A percentile compares a stretch with the other conserved stretches of the same genome.
Evolutionary conservation across 2,113 vertebrate genomes (phyloP).

Genomic region (Megaptera novaeangliae): DNA sequence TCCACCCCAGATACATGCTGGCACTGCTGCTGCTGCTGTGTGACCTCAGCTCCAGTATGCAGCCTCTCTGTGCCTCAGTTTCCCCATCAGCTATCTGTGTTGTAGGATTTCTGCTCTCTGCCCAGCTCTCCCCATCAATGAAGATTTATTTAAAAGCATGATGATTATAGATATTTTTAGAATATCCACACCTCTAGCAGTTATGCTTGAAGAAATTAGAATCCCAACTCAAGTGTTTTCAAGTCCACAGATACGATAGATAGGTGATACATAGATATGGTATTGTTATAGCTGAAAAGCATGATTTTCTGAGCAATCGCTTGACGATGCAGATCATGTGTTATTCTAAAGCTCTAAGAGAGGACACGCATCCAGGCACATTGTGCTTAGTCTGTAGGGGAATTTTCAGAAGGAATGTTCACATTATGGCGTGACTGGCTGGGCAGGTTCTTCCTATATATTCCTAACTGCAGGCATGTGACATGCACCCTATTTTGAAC

Average conservation of each 20-base stretch:
- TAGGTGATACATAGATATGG: background rate
- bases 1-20: rapidly evolving
- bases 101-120: background rate
- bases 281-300: background rate
- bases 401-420: background rate
- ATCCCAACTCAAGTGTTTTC: background rate
- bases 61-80: background rate
- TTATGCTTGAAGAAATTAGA: background rate
- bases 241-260: background rate
- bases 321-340: background rate
- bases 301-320: background rate
- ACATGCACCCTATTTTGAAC: background rate
- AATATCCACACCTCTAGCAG: background rate
- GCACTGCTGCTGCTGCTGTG: background rate
- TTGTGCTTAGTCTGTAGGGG: background rate
- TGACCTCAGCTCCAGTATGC: background rate
- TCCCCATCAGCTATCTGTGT: background rate
- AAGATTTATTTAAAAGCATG: background rate
- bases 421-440: background rate
- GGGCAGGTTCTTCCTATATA: too few species aligned
- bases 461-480: background rate
- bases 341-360: background rate
- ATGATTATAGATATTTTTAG: background rate
- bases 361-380: background rate
- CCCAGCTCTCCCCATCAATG: background rate